phyloP scores from a whole-genome alignment of 2,113 vertebrate species.

The Gallinago media region DNA sequence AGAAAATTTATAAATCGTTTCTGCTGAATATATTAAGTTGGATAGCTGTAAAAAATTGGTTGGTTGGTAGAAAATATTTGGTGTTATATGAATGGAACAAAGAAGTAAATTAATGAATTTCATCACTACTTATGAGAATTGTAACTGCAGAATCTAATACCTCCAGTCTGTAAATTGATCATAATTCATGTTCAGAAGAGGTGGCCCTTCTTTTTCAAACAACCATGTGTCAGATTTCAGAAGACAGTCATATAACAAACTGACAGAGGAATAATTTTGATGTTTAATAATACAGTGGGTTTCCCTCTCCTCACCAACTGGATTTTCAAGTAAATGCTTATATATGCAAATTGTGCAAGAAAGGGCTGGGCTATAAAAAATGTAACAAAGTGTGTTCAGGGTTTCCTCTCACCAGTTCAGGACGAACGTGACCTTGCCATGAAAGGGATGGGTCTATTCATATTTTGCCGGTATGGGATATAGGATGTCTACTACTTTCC shows the following conservation, averaged over 20 bases:
- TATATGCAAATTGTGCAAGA: background rate
- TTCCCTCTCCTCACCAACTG: background rate
- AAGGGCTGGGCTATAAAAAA: background rate
- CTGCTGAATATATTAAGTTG: background rate
- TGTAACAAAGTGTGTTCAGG: background rate
- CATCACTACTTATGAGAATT: background rate
- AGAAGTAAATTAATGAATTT: background rate
- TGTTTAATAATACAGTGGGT: background rate
- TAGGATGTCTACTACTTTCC: background rate
- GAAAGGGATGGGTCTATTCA: background rate
- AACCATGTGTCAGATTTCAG: background rate
- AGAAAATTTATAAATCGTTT: background rate
- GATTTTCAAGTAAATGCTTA: background rate
- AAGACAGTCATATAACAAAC: background rate
- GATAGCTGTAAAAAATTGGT: background rate
- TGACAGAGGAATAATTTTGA: background rate
- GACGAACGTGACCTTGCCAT: accelerated
- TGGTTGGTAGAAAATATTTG: background rate
- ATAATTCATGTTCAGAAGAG: background rate
- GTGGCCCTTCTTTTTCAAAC: background rate
- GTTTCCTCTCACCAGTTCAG: background rate
- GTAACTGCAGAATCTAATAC: background rate
- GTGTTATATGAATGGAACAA: background rate
- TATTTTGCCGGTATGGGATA: background rate
- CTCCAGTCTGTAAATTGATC: background rate